Percentiles rank a stretch among this genome's conserved stretches.
phyloP scores from a whole-genome alignment of 2,113 vertebrate genomes.

The Budorcas taxicolor region DNA sequence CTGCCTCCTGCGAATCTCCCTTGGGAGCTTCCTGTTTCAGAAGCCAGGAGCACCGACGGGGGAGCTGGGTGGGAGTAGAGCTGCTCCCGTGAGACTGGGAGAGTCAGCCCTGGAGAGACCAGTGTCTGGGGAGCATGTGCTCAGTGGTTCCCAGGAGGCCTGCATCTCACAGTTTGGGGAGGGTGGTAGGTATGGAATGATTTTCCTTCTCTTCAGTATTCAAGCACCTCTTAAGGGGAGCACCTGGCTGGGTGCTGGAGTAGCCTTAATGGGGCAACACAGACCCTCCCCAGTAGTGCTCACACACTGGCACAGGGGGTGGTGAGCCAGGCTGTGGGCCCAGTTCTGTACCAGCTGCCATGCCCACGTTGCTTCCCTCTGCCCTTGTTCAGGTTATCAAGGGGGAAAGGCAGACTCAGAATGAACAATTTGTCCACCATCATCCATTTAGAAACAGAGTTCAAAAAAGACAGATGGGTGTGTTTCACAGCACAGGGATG shows the following conservation, averaged over 20 bases:
- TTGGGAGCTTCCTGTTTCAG: background rate
- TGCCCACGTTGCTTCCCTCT: background rate
- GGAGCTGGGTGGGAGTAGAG: background rate
- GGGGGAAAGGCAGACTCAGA: background rate
- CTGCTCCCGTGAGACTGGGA: background rate
- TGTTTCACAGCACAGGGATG: background rate
- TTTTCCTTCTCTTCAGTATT: background rate
- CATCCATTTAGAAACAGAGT: background rate
- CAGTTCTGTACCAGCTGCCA: background rate
- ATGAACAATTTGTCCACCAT: background rate
- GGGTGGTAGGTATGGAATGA: too few relatives aligned
- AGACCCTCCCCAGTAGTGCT: too few relatives aligned
- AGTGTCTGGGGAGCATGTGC: too few relatives aligned
- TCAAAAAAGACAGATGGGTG: background rate
- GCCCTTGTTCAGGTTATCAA: background rate
- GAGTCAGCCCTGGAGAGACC: background rate
- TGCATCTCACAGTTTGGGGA: background rate
- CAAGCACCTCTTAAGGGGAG: background rate
- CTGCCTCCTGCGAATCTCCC: background rate
- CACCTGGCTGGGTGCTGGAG: background rate
- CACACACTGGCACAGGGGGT: background rate
- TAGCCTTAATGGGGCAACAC: background rate
- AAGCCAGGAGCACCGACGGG: rapidly evolving
- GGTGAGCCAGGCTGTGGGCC: background rate
- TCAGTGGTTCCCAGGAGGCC: background rate